Conservation (phyloP, 1,140 invertebrate genomes). For the Drosophila insularis region DNA sequence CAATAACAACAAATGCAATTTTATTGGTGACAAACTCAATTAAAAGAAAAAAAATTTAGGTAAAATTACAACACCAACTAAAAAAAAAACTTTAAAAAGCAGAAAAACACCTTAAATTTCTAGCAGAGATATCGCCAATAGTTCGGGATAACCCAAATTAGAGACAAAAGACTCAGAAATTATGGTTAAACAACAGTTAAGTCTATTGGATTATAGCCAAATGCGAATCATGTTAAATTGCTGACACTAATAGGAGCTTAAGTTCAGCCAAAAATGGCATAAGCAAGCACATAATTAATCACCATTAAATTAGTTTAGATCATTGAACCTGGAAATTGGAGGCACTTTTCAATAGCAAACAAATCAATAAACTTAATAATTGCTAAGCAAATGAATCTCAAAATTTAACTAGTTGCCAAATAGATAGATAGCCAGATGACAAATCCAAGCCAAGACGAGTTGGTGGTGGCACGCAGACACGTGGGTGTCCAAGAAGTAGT, state of each 20-base stretch:
- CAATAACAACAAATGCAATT: conserved; percentile 55
- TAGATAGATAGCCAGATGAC: not conserved
- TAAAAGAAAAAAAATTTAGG: conserved; percentile 17
- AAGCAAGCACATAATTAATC: conserved; percentile 18
- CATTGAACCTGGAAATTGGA: conserved; percentile 52
- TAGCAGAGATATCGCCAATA: not conserved
- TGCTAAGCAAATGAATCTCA: not conserved
- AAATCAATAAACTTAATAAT: conserved; percentile 1
- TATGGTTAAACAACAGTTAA: not conserved
- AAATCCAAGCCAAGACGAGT: conserved; percentile 4
- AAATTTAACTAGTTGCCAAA: not conserved
- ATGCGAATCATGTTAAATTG: conserved; percentile 30
- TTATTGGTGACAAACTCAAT: conserved; percentile 61
- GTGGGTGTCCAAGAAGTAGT: conserved; percentile 29
- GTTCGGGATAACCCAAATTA: not conserved
- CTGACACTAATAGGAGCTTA: conserved; percentile 44
- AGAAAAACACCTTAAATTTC: too few relatives aligned
- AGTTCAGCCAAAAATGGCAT: conserved; percentile 34
- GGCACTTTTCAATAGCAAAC: conserved; percentile 16
- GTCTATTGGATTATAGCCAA: conserved; percentile 10
- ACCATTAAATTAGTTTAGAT: conserved; percentile 28
- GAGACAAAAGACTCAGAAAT: not conserved
- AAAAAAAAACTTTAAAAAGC: not conserved
- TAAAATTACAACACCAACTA: conserved; percentile 13
- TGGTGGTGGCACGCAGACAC: conserved; percentile 17